Conservation (phyloP, 2,888 invertebrate genomes). For the Pycnomerus fuliginosus region DNA sequence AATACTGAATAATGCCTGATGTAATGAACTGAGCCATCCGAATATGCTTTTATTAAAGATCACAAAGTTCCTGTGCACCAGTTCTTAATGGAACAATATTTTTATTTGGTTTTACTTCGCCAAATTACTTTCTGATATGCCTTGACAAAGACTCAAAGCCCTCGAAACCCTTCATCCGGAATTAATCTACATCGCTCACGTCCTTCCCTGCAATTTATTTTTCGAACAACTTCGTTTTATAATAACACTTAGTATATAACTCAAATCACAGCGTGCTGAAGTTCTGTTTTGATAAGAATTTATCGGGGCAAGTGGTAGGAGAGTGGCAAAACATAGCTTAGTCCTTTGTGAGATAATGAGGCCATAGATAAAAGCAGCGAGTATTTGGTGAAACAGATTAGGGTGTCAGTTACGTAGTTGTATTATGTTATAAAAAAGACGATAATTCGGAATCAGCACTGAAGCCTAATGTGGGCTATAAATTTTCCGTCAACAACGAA, state of each 20-base stretch:
- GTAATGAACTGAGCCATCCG: constrained; percentile 46
- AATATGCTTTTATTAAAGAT: constrained; percentile 45
- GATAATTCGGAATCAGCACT: constrained; percentile 47
- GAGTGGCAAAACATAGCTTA: constrained; percentile 3
- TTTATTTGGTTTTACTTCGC: constrained; percentile 37
- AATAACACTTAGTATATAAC: no score
- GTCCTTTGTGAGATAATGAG: constrained; percentile 9
- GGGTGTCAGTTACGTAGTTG: background rate
- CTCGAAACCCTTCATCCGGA: no score
- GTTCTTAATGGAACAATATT: constrained; percentile 37
- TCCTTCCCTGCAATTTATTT: no score
- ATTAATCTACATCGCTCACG: no score
- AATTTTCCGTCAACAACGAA: constrained; percentile 47
- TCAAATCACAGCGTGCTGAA: no score
- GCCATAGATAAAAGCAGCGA: constrained; percentile 6
- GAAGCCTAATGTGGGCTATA: constrained; percentile 44
- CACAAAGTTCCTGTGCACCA: constrained; percentile 33
- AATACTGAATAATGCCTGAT: constrained; percentile 47
- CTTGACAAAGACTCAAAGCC: constrained; percentile 2
- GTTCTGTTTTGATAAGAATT: no score
- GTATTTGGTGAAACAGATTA: background rate
- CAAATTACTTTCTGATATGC: constrained; percentile 30
- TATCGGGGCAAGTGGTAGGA: constrained; percentile 5
- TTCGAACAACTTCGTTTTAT: no score
- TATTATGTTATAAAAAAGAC: constrained; percentile 40